phyloP scores from a whole-genome alignment of 37 sponge, comb jelly and placozoan species.

The Chondrilla cf. caribensis region DNA sequence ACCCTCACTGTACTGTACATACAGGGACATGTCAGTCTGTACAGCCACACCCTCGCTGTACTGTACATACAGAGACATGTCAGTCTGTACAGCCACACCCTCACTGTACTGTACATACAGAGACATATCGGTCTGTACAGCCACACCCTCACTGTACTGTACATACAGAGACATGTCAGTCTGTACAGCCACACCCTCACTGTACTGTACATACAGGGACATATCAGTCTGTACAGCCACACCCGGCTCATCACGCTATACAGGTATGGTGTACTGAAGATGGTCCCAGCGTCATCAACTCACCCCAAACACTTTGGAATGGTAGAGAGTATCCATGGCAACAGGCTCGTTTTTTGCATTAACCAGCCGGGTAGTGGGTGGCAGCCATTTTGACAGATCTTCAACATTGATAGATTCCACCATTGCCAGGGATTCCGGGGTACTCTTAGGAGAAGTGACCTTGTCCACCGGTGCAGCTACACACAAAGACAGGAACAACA shows the following conservation, averaged over 20 bases:
- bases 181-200: not conserved
- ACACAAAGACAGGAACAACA: no score
- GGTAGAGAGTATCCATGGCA: constrained; percentile 29
- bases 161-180: no score
- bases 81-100: no score
- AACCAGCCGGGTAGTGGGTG: not conserved
- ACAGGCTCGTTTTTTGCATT: constrained; percentile 36
- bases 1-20: not conserved
- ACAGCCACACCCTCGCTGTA: not conserved
- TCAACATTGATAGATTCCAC: no score
- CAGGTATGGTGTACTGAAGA: not conserved
- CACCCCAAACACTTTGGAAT: constrained; percentile 49
- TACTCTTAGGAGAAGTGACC: no score
- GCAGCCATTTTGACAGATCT: not conserved
- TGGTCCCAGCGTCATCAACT: not conserved
- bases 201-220: not conserved
- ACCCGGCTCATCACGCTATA: not conserved
- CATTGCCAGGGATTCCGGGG: no score
- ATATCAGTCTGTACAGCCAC: not conserved
- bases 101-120: no score
- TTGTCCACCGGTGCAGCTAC: no score
- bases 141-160: no score
- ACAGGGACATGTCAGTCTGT: not conserved
- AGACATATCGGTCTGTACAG: no score
- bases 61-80: not conserved